Percentiles rank a stretch among this genome's conserved stretches.
phyloP scores from a whole-genome alignment of 92 coral and sea anemone species.

The Zoanthus solanderi region DNA sequence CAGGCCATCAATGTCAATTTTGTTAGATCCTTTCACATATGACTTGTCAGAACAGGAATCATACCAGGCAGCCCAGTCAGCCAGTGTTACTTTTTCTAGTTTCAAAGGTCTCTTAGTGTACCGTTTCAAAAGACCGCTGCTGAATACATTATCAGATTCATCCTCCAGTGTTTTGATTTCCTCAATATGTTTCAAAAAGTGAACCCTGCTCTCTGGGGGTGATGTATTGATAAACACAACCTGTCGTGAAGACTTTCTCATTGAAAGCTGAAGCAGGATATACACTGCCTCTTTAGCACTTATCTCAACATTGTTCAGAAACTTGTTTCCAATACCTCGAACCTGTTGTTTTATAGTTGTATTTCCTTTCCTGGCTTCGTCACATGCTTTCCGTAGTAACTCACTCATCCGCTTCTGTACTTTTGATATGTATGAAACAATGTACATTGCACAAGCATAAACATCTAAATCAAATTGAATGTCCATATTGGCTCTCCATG shows the following conservation, averaged over 20 bases:
- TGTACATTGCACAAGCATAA: conserved; percentile 9
- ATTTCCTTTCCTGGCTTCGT: neutral
- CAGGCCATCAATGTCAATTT: conserved; percentile 52
- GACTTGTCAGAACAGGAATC: conserved; percentile 52
- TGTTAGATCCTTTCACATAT: conserved; percentile 16
- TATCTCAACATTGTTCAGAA: conserved; percentile 16
- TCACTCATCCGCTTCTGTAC: neutral
- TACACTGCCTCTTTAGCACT: conserved; percentile 56
- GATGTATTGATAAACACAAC: conserved; percentile 74
- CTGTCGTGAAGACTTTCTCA: conserved; percentile 67
- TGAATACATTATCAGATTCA: conserved; percentile 74
- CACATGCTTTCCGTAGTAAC: neutral
- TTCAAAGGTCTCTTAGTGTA: conserved; percentile 73
- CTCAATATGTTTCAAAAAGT: conserved; percentile 66
- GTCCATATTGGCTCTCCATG: too few species aligned
- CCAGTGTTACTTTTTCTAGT: too few species aligned
- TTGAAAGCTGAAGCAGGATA: conserved; percentile 63
- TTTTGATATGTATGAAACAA: conserved; percentile 45
- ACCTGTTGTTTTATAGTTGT: neutral
- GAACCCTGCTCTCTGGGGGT: conserved; percentile 74
- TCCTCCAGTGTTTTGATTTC: conserved; percentile 73
- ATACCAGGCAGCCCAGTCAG: conserved; percentile 88
- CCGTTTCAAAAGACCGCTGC: conserved; percentile 70
- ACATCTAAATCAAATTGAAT: too few species aligned
- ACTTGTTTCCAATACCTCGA: conserved; percentile 5